Evolutionary conservation across 2,888 invertebrate genomes (phyloP), one percentile per base, ranked within the genome.

Genomic region (Cryptus armator): DNA sequence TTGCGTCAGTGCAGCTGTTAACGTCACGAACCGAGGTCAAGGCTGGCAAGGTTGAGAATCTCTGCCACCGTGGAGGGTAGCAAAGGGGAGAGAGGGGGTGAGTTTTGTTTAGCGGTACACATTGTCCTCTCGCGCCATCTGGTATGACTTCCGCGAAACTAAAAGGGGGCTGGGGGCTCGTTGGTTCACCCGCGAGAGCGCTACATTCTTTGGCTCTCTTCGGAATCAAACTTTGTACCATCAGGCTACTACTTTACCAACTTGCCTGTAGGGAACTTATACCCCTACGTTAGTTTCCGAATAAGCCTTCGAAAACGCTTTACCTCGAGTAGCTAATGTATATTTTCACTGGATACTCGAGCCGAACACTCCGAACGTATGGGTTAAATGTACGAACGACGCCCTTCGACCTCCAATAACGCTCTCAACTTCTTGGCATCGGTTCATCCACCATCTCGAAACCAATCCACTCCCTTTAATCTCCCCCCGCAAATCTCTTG

Each of bases 231-330:
- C 72, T 78, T 85, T 78, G 67, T 86, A 87, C 86, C 86, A 67
- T 86, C 83, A 75, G 83, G 80, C 75, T 81, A 80, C 87, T 88
- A 85, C 83, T 71, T 87, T 88, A 88, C 86, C 88, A 88, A 77
- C 86, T 85, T 86, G 46, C 59, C 67, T 67, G 75, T 43, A 5
- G 48, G 64, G 67, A 48, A 29, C 16, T 48, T 48, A 12, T 37
- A 12, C 46, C 62, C 48, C 14, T 32, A 48, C 16, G 62, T 9
- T 62, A 62, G 62, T 32, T 37, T 19, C 16, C 10, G 14, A 29
- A 53, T 24, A 66, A 62, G 76, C 59, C 29, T 76, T 64, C 48
- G 67, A 62, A 79, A 64, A 51, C 32, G 70, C 56, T 82, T 68
- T 76, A 75, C 85, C 78, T 83, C 78, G 68, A 83, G 81, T 56